Percentiles rank a stretch among this genome's conserved stretches.
phyloP scores from a whole-genome alignment of 2,888 invertebrate genomes.

The Sphaeridia pumilis region DNA sequence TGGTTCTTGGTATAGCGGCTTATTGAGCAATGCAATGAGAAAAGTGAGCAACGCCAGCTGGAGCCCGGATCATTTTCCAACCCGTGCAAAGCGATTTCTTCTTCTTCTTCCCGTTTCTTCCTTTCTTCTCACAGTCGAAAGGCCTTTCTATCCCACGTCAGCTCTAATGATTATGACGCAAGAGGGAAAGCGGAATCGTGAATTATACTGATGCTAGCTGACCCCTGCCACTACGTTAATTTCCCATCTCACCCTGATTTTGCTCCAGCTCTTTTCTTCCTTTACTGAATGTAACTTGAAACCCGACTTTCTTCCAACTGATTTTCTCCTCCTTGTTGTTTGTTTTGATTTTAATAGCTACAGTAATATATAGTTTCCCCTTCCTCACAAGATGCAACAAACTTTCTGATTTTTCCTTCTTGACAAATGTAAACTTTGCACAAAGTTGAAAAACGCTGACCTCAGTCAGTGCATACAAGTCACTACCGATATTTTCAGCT shows the following conservation, averaged over 20 bases:
- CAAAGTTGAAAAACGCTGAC: too few relatives aligned
- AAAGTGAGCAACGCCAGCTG: too few relatives aligned
- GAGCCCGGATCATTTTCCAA: too few relatives aligned
- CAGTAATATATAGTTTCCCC: not conserved
- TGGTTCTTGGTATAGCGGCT: too few relatives aligned
- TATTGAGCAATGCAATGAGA: too few relatives aligned
- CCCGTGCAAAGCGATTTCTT: too few relatives aligned
- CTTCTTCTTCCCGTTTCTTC: too few relatives aligned
- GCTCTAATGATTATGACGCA: slow-evolving; percentile 3
- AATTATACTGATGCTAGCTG: slow-evolving; percentile 2
- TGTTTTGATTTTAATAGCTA: not conserved
- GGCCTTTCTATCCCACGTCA: not conserved
- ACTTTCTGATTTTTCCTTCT: not conserved
- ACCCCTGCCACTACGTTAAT: not conserved
- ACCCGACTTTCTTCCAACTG: not conserved
- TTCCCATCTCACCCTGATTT: not conserved
- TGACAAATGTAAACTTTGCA: too few relatives aligned
- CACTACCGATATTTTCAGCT: too few relatives aligned
- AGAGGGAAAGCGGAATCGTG: not conserved
- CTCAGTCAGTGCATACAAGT: too few relatives aligned
- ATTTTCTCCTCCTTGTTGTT: not conserved
- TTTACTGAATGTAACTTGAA: not conserved
- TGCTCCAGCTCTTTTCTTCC: not conserved
- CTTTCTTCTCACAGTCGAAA: too few relatives aligned
- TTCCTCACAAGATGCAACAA: not conserved